Evolutionary conservation across 1,140 invertebrate genomes (phyloP).

Genomic region (Philotrypesis tridentata): DNA sequence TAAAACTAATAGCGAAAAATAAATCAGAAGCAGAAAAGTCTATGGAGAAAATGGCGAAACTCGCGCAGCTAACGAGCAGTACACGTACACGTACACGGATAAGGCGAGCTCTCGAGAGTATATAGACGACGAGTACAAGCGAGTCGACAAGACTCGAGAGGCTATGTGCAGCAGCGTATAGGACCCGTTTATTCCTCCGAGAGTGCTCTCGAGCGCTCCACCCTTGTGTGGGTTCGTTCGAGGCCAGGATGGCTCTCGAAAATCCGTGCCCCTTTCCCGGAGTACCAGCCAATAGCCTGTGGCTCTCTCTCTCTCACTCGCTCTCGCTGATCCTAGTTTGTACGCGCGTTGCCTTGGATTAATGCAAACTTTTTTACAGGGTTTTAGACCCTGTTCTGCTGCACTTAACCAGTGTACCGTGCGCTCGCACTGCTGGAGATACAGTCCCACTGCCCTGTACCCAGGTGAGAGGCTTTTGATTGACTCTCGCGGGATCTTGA

Average conservation of each 20-base stretch:
- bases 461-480: no score
- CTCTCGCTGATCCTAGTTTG: no score
- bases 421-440: no score
- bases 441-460: slow-evolving; percentile 27
- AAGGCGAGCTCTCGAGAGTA: no score
- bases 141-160: background rate
- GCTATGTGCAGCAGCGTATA: background rate
- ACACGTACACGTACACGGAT: no score
- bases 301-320: slow-evolving; percentile 13
- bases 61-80: slow-evolving; percentile 66
- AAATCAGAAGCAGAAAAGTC: background rate
- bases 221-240: slow-evolving; percentile 48
- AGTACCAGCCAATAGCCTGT: slow-evolving; percentile 62
- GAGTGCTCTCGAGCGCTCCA: slow-evolving; percentile 67
- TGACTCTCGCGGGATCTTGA: no score
- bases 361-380: background rate
- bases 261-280: slow-evolving; percentile 64
- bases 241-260: slow-evolving; percentile 63
- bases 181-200: slow-evolving; percentile 22
- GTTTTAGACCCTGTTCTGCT: no score
- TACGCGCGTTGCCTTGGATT: background rate
- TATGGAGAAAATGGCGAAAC: slow-evolving; percentile 58
- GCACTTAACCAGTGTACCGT: no score
- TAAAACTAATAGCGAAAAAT: background rate
- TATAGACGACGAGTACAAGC: slow-evolving; percentile 54